A percentile compares a stretch with the other conserved stretches of the same genome.
Evolutionary conservation across 2,113 vertebrate species (phyloP).

Genomic region (Condylura cristata): DNA sequence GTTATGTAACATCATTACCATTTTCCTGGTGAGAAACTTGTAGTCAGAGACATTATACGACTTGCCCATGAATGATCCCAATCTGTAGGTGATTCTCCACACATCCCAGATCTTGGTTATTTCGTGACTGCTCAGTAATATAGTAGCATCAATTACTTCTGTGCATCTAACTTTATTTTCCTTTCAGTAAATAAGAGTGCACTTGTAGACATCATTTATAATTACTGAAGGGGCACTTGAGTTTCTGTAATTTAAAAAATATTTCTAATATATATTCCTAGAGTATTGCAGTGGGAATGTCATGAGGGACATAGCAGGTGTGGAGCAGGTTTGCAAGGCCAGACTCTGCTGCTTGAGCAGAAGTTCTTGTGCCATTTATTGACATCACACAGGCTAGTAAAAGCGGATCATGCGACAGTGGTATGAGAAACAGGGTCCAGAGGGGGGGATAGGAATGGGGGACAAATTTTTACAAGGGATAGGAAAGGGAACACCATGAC

Average conservation of each 20-base stretch:
- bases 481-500: too few relatives aligned
- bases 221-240: neutral
- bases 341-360: too few relatives aligned
- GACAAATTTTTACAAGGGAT: too few relatives aligned
- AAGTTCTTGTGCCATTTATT: too few relatives aligned
- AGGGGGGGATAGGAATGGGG: too few relatives aligned
- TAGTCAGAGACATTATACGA: neutral
- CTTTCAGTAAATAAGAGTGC: neutral
- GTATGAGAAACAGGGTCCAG: too few relatives aligned
- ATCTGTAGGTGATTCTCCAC: neutral
- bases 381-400: too few relatives aligned
- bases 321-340: too few relatives aligned
- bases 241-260: neutral
- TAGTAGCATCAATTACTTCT: neutral
- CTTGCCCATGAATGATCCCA: neutral
- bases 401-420: too few relatives aligned
- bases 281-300: too few relatives aligned
- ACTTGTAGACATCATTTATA: conserved; percentile 10
- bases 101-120: neutral
- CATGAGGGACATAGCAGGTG: too few relatives aligned
- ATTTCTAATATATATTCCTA: neutral
- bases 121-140: neutral
- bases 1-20: neutral
- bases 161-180: neutral
- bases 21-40: neutral